phyloP scores from a whole-genome alignment of 2,888 invertebrate species.

The Sphecodes monilicornis region DNA sequence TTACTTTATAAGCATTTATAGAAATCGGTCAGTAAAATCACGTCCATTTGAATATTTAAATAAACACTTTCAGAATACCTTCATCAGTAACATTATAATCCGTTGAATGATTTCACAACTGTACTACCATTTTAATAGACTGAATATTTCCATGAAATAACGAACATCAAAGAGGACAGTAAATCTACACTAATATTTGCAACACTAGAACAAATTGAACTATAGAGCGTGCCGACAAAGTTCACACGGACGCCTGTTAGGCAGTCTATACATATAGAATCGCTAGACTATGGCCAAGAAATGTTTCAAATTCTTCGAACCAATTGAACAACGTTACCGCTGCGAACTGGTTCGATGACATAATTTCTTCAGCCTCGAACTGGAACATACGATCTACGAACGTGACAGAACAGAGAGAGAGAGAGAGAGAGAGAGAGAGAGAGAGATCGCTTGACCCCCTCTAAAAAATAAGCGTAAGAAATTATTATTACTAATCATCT shows the following conservation, averaged over 20 bases:
- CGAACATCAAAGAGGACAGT: background rate
- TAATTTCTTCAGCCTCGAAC: conserved; percentile 4
- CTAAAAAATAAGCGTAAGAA: too few species aligned
- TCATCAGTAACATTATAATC: too few species aligned
- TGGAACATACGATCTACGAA: background rate
- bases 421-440: too few species aligned
- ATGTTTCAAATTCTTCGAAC: conserved; percentile 27
- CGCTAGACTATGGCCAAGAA: conserved; percentile 6
- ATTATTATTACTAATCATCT: too few species aligned
- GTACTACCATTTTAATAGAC: background rate
- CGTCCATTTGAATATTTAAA: too few species aligned
- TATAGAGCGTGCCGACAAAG: background rate
- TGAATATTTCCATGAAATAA: background rate
- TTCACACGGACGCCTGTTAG: background rate
- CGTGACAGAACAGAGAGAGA: background rate
- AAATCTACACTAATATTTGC: background rate
- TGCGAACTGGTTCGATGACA: conserved; percentile 39
- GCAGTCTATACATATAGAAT: background rate
- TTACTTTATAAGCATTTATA: background rate
- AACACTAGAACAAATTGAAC: background rate
- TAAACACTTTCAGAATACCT: too few species aligned
- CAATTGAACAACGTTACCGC: background rate
- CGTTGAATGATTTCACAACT: background rate
- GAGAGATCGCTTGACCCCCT: too few species aligned
- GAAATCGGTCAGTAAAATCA: background rate